Evolutionary conservation across 2,113 vertebrate genomes (phyloP).

Genomic region (Bagarius yarrelli): DNA sequence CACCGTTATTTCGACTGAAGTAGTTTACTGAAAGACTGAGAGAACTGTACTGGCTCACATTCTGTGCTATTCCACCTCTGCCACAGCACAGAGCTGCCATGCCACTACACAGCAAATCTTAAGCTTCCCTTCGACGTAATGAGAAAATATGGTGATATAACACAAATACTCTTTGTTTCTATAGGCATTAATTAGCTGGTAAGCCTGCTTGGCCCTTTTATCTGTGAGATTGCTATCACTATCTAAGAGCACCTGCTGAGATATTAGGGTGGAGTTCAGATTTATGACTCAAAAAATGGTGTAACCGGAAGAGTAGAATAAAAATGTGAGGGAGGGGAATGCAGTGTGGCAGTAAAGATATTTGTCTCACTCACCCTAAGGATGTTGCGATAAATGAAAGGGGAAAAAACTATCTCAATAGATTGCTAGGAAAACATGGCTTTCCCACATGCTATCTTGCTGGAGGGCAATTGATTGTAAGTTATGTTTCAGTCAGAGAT

Average conservation of each 20-base stretch:
- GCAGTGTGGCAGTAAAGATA: conserved; percentile 20
- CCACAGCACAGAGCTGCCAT: conserved; percentile 13
- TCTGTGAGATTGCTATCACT: conserved; percentile 9
- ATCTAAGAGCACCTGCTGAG: conserved; percentile 30
- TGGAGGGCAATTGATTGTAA: conserved; percentile 42
- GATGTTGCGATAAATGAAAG: conserved; percentile 32
- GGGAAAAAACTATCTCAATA: conserved; percentile 12
- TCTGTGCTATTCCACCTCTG: conserved; percentile 5
- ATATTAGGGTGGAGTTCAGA: conserved; percentile 25
- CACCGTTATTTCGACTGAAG: background rate
- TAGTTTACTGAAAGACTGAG: conserved; percentile 19
- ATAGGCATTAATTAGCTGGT: conserved; percentile 13
- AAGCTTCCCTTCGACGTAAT: background rate
- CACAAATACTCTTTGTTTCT: conserved; percentile 15
- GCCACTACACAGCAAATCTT: background rate
- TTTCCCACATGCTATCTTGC: conserved; percentile 36
- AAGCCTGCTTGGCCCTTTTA: conserved; percentile 11
- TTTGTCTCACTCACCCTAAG: conserved; percentile 43
- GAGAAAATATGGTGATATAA: conserved; percentile 13
- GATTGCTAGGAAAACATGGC: conserved; percentile 34
- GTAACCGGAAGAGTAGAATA: conserved; percentile 14
- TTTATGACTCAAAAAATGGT: conserved; percentile 27
- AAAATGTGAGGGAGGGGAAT: conserved; percentile 2
- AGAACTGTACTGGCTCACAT: background rate
- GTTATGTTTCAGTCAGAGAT: conserved; percentile 27